A percentile compares a stretch with the other conserved stretches of the same genome.
These are phyloP conservation scores for Aphaenogaster floridana DNA, from an alignment of 1,140 invertebrate species.

Conservation along the genomic window DNA sequence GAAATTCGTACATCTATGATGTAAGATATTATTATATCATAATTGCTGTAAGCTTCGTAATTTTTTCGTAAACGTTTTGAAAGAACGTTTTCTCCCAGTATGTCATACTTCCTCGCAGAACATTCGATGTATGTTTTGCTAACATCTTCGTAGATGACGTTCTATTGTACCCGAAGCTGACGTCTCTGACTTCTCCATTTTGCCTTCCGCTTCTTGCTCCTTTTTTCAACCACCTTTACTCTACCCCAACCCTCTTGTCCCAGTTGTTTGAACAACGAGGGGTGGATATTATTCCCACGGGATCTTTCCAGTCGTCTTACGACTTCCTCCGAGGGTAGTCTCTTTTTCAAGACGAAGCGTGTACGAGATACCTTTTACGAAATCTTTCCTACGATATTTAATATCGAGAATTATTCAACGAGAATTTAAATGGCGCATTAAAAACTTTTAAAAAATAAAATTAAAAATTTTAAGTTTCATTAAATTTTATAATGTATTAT, in stretches of 20 bases:
- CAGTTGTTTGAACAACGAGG: constrained; percentile 71
- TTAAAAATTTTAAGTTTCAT: background rate
- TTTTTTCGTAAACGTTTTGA: constrained; percentile 24
- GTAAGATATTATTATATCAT: background rate
- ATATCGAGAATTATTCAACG: constrained; percentile 28
- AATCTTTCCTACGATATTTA: constrained; percentile 50
- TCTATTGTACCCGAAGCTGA: constrained; percentile 45
- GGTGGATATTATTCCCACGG: constrained; percentile 72
- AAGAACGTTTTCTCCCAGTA: constrained; percentile 20
- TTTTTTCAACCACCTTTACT: constrained; percentile 37
- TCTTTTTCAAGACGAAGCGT: constrained; percentile 9
- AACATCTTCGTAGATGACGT: constrained; percentile 56
- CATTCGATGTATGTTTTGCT: constrained; percentile 60
- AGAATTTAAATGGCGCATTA: constrained; percentile 29
- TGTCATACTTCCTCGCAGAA: constrained; percentile 29
- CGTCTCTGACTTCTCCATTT: constrained; percentile 46
- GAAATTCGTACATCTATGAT: background rate
- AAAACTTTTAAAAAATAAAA: background rate
- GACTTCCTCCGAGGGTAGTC: constrained; percentile 30
- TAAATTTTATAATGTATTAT: background rate
- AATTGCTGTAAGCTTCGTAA: background rate
- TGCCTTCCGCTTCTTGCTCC: constrained; percentile 44
- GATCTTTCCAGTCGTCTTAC: constrained; percentile 62
- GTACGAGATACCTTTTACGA: constrained; percentile 15
- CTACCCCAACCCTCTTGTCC: constrained; percentile 22